A percentile compares a stretch with the other conserved stretches of the same genome.
phyloP scores from a whole-genome alignment of 2,113 vertebrate genomes.

The Ahaetulla prasina region DNA sequence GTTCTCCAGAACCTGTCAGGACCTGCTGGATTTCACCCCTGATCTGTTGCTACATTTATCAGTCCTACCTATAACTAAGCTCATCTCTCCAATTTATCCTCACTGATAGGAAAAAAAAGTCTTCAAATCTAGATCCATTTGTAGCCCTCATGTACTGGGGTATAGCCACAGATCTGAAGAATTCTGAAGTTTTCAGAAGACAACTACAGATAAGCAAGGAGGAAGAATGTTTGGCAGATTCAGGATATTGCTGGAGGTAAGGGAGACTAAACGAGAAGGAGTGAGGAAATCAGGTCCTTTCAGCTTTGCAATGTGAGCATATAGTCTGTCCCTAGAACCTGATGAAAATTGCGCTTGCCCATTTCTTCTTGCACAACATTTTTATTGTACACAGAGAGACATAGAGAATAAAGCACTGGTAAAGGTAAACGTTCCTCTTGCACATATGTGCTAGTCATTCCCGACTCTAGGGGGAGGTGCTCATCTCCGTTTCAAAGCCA shows the following conservation, averaged over 20 bases:
- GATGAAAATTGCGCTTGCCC: not conserved
- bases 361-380: not conserved
- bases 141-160: not conserved
- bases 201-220: not conserved
- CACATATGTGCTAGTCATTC: no score
- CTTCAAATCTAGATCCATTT: not conserved
- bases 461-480: no score
- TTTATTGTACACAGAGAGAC: rapidly evolving
- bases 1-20: no score
- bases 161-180: not conserved
- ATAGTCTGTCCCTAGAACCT: not conserved
- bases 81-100: not conserved
- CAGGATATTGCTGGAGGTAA: not conserved
- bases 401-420: not conserved
- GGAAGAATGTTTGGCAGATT: not conserved
- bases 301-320: not conserved
- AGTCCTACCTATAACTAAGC: not conserved
- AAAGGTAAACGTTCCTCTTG: no score
- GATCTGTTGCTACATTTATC: not conserved
- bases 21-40: no score
- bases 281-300: not conserved
- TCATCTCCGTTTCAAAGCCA: no score
- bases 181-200: not conserved
- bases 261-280: not conserved
- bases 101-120: not conserved